These are phyloP conservation scores for Oryctes rhinoceros DNA, from an alignment of 1,140 invertebrate genomes.

Conservation along the genomic window DNA sequence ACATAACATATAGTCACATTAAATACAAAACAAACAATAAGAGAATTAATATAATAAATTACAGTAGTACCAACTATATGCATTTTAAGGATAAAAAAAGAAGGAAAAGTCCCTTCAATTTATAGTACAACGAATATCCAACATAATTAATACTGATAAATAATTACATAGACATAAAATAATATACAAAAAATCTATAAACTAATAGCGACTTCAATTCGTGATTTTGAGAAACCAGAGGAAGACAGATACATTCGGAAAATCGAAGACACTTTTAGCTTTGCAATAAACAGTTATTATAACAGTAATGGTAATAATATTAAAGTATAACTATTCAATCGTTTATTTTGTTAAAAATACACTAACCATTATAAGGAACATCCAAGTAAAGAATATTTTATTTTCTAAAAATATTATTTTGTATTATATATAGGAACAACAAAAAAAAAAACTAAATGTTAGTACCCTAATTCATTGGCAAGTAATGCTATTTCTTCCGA, in stretches of 20 bases:
- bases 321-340: too few species aligned
- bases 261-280: neutral
- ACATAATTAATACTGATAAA: conserved; percentile 43
- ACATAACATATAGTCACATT: conserved; percentile 39
- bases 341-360: neutral
- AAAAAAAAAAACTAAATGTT: too few species aligned
- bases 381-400: conserved; percentile 58
- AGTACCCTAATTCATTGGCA: too few species aligned
- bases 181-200: conserved; percentile 39
- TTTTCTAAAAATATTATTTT: conserved; percentile 58
- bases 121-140: conserved; percentile 21
- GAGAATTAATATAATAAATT: conserved; percentile 34
- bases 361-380: conserved; percentile 2
- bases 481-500: too few species aligned
- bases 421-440: too few species aligned
- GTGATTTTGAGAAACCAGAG: conserved; percentile 49
- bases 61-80: conserved; percentile 20
- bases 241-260: conserved; percentile 42
- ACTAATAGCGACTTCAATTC: conserved; percentile 54
- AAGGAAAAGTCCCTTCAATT: conserved; percentile 7
- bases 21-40: conserved; percentile 30
- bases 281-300: too few species aligned
- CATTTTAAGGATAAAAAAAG: neutral
- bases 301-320: too few species aligned
- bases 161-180: conserved; percentile 36